Conservation (phyloP, 2,797 vertebrate genomes). For the Mormyrops attenuatus region DNA sequence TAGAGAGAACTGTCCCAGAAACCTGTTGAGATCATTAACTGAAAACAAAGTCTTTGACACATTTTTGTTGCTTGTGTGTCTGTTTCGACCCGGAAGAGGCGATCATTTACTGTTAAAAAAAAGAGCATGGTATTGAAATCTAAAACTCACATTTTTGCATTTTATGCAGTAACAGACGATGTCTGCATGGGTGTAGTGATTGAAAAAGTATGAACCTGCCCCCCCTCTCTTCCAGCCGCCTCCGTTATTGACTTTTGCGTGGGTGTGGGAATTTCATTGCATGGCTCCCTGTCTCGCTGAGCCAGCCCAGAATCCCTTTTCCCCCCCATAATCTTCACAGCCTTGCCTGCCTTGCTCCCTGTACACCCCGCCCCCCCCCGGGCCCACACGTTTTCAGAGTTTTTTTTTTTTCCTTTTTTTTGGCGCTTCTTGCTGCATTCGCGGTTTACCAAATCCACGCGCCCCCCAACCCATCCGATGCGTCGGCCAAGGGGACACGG, state of each 20-base stretch:
- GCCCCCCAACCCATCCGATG: background rate
- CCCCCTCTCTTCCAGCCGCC: background rate
- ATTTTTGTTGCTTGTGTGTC: background rate
- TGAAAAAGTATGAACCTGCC: background rate
- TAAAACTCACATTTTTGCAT: background rate
- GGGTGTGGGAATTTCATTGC: slow-evolving; percentile 22
- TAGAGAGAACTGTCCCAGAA: background rate
- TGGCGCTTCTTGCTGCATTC: slow-evolving; percentile 26
- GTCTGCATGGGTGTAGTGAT: background rate
- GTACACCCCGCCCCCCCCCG: slow-evolving; percentile 23
- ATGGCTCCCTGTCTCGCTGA: slow-evolving; percentile 24
- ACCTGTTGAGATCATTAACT: background rate
- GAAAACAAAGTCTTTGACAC: background rate
- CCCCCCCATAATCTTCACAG: slow-evolving; percentile 19
- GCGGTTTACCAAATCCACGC: slow-evolving; percentile 28
- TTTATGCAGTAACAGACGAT: background rate
- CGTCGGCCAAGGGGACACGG: background rate
- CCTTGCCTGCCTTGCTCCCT: background rate
- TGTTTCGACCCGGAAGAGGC: background rate
- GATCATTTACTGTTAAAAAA: background rate
- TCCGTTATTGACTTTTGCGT: slow-evolving; percentile 23
- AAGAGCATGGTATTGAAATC: background rate
- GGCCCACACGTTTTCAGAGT: slow-evolving; percentile 41
- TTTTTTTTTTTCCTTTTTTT: slow-evolving; percentile 28
- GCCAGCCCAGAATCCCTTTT: slow-evolving; percentile 32